Conservation (phyloP, 2,888 invertebrate species). For the Ashinkailepas kermadecensis region DNA sequence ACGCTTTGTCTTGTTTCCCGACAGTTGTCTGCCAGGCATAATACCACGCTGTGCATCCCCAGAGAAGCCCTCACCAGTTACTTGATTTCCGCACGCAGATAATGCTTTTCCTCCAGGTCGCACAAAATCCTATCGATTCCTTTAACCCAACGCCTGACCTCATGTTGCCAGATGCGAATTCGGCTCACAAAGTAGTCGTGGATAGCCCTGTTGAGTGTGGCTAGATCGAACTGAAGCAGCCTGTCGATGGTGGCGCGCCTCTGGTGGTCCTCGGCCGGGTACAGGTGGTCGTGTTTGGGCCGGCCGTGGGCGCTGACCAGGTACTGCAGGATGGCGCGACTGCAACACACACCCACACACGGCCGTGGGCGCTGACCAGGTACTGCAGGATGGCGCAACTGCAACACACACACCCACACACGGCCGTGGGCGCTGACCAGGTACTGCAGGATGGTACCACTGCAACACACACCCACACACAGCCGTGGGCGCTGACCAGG, state of each 20-base stretch:
- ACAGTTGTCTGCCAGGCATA: too few species aligned
- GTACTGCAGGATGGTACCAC: too few species aligned
- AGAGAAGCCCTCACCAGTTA: too few species aligned
- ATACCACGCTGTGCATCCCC: neutral
- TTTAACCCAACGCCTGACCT: too few species aligned
- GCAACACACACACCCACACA: neutral
- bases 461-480: neutral
- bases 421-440: too few species aligned
- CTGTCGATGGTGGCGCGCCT: constrained; percentile 38
- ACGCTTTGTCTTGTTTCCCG: too few species aligned
- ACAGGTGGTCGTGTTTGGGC: constrained; percentile 35
- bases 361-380: neutral
- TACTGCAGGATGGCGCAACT: neutral
- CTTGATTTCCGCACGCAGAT: too few species aligned
- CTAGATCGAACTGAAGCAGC: constrained; percentile 39
- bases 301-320: constrained; percentile 38
- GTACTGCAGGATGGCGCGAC: constrained; percentile 39
- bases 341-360: too few species aligned
- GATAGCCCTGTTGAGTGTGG: constrained; percentile 38
- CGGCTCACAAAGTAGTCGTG: constrained; percentile 39
- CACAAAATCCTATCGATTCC: too few species aligned
- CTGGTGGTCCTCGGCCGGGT: constrained; percentile 37
- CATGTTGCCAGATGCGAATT: too few species aligned
- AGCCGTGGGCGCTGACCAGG: too few species aligned
- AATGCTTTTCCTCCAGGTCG: too few species aligned